These are phyloP conservation scores for Fragum sueziense DNA, from an alignment of 2,888 invertebrate genomes.

Conservation along the genomic window DNA sequence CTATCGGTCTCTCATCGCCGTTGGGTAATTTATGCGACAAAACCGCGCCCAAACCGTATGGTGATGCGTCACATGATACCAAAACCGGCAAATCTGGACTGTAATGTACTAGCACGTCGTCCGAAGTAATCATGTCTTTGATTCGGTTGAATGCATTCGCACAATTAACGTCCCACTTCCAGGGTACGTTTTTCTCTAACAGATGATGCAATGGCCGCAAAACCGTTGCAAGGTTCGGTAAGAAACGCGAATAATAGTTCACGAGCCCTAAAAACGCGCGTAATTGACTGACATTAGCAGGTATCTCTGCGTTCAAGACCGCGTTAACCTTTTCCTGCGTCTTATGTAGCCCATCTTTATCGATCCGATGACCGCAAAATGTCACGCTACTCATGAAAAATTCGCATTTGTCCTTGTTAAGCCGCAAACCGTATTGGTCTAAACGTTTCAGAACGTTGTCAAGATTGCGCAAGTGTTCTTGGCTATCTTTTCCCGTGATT, in stretches of 20 bases:
- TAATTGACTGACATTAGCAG: constrained; percentile 33
- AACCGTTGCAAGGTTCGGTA: background rate
- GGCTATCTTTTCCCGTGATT: constrained; percentile 29
- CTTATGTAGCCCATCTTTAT: constrained; percentile 44
- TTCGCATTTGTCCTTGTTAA: constrained; percentile 45
- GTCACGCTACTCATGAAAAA: constrained; percentile 40
- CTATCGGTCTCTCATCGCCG: constrained; percentile 47
- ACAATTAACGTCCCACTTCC: constrained; percentile 40
- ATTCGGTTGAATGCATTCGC: constrained; percentile 40
- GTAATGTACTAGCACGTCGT: constrained; percentile 72
- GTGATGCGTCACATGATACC: background rate
- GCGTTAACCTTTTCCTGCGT: constrained; percentile 43
- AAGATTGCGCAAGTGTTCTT: constrained; percentile 32
- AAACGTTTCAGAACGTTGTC: constrained; percentile 33
- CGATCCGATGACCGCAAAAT: constrained; percentile 49
- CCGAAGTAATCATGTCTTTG: constrained; percentile 65
- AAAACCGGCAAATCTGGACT: constrained; percentile 60
- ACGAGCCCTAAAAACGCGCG: constrained; percentile 40
- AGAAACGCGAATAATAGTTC: constrained; percentile 36
- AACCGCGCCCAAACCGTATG: constrained; percentile 77
- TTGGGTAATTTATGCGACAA: constrained; percentile 53
- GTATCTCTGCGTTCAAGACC: constrained; percentile 34
- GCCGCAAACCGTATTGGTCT: constrained; percentile 26
- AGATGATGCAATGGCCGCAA: constrained; percentile 35
- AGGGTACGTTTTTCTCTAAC: constrained; percentile 25